Evolutionary conservation across 2,888 invertebrate genomes (phyloP), one percentile per base, ranked within the genome.

Genomic region (Orthonevra nobilis): DNA sequence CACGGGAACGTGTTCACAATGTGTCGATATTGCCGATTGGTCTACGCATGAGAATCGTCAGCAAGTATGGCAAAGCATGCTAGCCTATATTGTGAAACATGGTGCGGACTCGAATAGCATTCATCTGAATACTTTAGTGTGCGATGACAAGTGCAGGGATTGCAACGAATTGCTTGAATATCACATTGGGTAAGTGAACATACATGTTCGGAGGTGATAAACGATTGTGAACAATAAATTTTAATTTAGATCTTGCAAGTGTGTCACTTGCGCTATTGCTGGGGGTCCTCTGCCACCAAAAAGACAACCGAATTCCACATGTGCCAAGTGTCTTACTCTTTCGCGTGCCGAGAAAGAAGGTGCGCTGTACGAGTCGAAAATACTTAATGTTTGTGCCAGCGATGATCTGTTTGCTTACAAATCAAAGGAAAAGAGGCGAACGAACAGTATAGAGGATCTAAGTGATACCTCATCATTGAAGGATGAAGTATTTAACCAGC

Each of bases 201-300:
- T n/a, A n/a, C n/a, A n/a, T n/a, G n/a, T n/a, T n/a, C n/a, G n/a
- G n/a, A n/a, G n/a, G n/a, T n/a, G n/a, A n/a, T n/a, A n/a, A n/a
- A n/a, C n/a, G n/a, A n/a, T n/a, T n/a, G n/a, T n/a, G n/a, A n/a
- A n/a, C n/a, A n/a, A n/a, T n/a, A n/a, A n/a, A n/a, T n/a, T 17
- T n/a, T 23, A 4, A 36, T 32, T 12, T 40, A 89, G 88, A 64
- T 85, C 85, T 83, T 89, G 89, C 83, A 85, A 86, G 81, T 89
- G 89, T 83, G 86, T 87, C 40, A 87, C 88, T 50, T 89, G 89
- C 82, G 86, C 87, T 30, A 87, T 89, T 69, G 87, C 87, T 69
- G 89, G 88, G 32, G 85, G 84, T 2, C 85, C 85, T 34, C 63
- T 82, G 36, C 84, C 85, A 50, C 86, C 88, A 28, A 83, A 79